Evolutionary conservation across 2,888 invertebrate species (phyloP).

Genomic region (Philaethria dido): DNA sequence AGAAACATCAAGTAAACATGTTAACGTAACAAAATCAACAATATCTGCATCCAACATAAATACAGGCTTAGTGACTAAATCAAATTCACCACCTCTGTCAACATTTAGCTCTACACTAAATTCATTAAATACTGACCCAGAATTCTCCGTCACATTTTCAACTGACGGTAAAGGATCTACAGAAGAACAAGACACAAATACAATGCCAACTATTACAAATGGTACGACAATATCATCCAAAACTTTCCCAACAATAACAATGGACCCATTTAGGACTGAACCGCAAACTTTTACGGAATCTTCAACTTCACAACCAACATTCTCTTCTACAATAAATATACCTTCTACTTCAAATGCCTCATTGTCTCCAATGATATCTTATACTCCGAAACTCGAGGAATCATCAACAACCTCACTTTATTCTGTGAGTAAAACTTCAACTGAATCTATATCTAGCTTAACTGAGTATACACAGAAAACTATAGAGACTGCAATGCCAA

Average conservation of each 20-base stretch:
- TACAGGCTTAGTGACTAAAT: background rate
- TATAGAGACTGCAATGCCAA: too few relatives aligned
- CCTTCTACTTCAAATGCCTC: background rate
- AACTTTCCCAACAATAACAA: background rate
- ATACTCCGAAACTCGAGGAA: background rate
- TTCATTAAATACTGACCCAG: background rate
- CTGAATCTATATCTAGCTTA: background rate
- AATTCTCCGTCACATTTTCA: too few relatives aligned
- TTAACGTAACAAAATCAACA: background rate
- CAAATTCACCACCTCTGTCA: background rate
- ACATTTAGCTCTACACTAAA: background rate
- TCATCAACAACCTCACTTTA: background rate
- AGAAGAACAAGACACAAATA: background rate
- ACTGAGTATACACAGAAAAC: background rate
- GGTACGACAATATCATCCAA: background rate
- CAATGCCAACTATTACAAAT: background rate
- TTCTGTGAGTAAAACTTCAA: background rate
- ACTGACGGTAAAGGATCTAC: background rate
- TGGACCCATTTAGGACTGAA: background rate
- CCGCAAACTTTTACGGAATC: background rate
- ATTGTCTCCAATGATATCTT: background rate
- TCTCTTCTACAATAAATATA: background rate
- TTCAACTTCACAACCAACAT: background rate
- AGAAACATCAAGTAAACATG: background rate
- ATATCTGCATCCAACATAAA: too few relatives aligned